Conservation (phyloP, 1,140 invertebrate species). For the Aphelinus certus region DNA sequence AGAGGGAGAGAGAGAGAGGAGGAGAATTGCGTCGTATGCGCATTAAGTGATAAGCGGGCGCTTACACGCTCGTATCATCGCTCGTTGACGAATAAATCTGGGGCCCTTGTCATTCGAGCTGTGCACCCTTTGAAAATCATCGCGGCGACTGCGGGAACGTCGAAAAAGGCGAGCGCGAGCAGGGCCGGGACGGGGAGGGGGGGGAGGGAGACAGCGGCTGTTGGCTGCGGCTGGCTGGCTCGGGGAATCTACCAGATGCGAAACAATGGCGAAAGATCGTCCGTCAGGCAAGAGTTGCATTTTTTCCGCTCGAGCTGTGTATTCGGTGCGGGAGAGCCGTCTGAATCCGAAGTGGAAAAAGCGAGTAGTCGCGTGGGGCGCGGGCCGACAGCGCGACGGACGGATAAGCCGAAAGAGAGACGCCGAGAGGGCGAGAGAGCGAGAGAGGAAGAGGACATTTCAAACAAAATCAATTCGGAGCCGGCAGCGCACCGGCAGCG, state of each 20-base stretch:
- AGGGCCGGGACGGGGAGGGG: conserved; percentile 28
- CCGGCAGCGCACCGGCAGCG: conserved; percentile 45
- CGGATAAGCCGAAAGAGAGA: conserved; percentile 49
- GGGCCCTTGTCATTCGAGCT: too few species aligned
- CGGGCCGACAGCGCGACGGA: conserved; percentile 35
- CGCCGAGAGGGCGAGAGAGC: conserved; percentile 45
- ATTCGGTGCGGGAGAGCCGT: not conserved
- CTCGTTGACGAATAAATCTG: too few species aligned
- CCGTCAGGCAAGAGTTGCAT: conserved; percentile 32
- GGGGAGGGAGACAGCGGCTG: conserved; percentile 15
- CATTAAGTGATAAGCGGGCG: too few species aligned
- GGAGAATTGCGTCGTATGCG: conserved; percentile 5
- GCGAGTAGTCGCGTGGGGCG: too few species aligned
- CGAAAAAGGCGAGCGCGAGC: not conserved
- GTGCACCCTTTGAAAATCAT: too few species aligned
- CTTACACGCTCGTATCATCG: too few species aligned
- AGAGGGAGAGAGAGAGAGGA: conserved; percentile 24
- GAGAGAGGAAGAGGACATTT: conserved; percentile 48
- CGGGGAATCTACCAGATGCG: not conserved
- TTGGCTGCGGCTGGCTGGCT: too few species aligned
- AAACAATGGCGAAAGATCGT: conserved; percentile 25
- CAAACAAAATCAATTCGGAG: conserved; percentile 66
- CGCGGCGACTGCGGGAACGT: too few species aligned
- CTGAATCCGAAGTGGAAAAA: too few species aligned
- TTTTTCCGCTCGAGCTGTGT: conserved; percentile 31